These are phyloP conservation scores for Anomalospiza imberbis DNA, from an alignment of 2,797 vertebrate species.

Conservation along the genomic window DNA sequence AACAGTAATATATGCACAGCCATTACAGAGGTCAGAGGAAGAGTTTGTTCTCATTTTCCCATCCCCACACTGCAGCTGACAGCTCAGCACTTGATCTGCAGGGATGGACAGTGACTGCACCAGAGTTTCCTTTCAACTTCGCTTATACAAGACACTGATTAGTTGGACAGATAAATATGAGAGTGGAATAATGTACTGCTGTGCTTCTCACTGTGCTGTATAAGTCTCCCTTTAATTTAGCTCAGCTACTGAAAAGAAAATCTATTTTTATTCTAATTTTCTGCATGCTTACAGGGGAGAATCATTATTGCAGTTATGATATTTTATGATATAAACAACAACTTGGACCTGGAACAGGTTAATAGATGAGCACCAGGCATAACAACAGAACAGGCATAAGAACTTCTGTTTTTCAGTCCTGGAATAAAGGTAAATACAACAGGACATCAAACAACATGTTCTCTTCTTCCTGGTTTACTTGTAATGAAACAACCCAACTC, in stretches of 20 bases:
- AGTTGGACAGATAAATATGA: neutral
- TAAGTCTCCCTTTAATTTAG: neutral
- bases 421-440: neutral
- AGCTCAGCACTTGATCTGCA: neutral
- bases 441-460: neutral
- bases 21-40: neutral
- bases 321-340: constrained; percentile 30
- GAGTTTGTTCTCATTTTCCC: neutral
- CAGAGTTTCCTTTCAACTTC: constrained; percentile 16
- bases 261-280: constrained; percentile 30
- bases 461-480: neutral
- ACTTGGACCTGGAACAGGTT: neutral
- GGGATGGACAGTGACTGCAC: neutral
- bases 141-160: neutral
- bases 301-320: neutral
- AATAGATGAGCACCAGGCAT: neutral
- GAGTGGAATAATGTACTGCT: constrained; percentile 22
- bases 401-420: neutral
- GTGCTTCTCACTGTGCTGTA: neutral
- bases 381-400: neutral
- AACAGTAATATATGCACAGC: neutral
- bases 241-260: neutral
- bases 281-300: neutral
- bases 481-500: neutral
- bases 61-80: neutral